These are phyloP conservation scores for Stratiolaelaps scimitus DNA, from an alignment of 1,140 invertebrate species.

Conservation along the genomic window DNA sequence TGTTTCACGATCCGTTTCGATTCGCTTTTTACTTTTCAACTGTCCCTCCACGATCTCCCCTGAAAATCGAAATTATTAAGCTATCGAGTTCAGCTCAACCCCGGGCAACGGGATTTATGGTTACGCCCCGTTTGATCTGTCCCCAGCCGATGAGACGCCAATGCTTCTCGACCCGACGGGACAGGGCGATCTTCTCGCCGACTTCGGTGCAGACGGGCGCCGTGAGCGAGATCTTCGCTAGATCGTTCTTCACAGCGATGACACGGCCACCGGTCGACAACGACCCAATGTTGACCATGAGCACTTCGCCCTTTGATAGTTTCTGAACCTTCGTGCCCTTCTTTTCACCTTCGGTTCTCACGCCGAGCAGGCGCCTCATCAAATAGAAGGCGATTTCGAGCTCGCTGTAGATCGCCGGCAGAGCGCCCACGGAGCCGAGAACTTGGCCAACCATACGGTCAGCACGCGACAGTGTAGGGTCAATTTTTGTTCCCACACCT, in stretches of 20 bases:
- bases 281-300: constrained; percentile 98
- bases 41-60: no score
- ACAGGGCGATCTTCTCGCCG: constrained; percentile 95
- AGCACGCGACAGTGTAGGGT: constrained; percentile 91
- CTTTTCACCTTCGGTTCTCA: constrained; percentile 95
- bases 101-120: constrained; percentile 54
- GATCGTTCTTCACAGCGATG: constrained; percentile 86
- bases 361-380: constrained; percentile 82
- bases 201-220: constrained; percentile 98
- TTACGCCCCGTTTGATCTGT: constrained; percentile 78
- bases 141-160: constrained; percentile 99
- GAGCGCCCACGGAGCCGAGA: constrained; percentile 84
- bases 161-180: constrained; percentile 94
- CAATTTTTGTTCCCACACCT: constrained; percentile 97
- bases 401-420: constrained; percentile 96
- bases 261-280: constrained; percentile 94
- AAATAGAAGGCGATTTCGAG: constrained; percentile 97
- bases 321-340: constrained; percentile 92
- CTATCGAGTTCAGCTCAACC: background rate
- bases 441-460: constrained; percentile 97
- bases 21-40: no score
- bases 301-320: constrained; percentile 69
- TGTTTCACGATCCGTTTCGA: no score
- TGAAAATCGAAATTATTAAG: background rate
- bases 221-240: constrained; percentile 91